These are phyloP conservation scores for Hystrix cristata DNA, from an alignment of 2,113 vertebrate species.

Conservation along the genomic window DNA sequence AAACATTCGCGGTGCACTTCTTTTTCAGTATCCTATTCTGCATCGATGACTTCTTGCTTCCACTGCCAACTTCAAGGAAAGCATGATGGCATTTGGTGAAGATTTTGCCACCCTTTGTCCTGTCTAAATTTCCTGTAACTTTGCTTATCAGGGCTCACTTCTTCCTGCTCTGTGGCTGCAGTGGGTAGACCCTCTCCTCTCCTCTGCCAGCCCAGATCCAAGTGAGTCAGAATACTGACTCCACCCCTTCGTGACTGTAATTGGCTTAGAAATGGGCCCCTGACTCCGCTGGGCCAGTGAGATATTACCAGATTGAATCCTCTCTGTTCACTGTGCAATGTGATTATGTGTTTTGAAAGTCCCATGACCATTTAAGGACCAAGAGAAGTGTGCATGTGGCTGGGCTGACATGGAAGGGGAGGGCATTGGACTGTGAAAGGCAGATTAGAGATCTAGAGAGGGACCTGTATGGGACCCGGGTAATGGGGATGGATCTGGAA, in stretches of 20 bases:
- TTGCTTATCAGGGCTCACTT: neutral
- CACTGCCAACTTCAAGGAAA: neutral
- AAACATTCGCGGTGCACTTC: conserved; percentile 86
- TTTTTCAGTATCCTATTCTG: conserved; percentile 74
- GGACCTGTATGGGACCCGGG: neutral
- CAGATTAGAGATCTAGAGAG: no score
- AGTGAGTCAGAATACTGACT: no score
- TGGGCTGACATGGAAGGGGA: no score
- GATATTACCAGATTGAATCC: no score
- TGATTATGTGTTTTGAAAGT: neutral
- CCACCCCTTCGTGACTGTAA: no score
- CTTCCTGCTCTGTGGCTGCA: fast-evolving
- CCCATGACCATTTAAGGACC: neutral
- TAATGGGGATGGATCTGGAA: no score
- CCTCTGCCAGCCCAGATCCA: no score
- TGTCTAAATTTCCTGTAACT: neutral
- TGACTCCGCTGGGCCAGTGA: neutral
- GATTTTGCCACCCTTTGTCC: fast-evolving
- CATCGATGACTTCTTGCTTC: neutral
- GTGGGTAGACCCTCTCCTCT: fast-evolving
- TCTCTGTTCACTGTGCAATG: fast-evolving
- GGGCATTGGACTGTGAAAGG: fast-evolving
- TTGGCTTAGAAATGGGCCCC: neutral
- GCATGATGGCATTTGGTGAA: fast-evolving
- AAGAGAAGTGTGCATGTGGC: neutral